Evolutionary conservation across 2,797 vertebrate genomes (phyloP), one percentile per base, ranked within the genome.

Genomic region (Morus bassanus): DNA sequence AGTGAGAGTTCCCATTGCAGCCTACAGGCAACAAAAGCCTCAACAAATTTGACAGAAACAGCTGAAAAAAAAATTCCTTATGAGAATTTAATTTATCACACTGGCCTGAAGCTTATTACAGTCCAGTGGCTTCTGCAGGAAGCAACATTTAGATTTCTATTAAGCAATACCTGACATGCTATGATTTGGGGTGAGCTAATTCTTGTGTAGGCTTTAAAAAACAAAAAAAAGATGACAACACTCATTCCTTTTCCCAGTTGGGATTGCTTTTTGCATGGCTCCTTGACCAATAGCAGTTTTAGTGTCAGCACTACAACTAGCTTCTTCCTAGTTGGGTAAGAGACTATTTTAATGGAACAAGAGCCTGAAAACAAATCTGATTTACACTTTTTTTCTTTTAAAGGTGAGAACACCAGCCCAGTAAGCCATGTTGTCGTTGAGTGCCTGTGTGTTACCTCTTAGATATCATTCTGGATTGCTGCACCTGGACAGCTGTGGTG

Each of bases 401-500:
- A 96, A 99, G 98, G 95, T 97, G 37, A 98, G 98, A 96, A 93
- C 93, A 22, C 93, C 97, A 15, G 37, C 25, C 46, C 75, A 88
- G 53, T 94, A 96, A 88, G 69, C 70, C 10, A 4, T 3, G 5
- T 23, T 3, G 5, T 21, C 93, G 30, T 5, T 69, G 35, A 48
- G 68, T 73, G 81, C 85, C 23, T 72, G 2, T 2, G 94, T 50
- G 10, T 92, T 96, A 27, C 97, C 97, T 35, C 95, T 70, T 3
- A 92, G 96, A 77, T 95, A 85, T 33, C 96, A 80, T 14, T 97
- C 98, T 1, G 97, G 96, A 41, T 54, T 99, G 90, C 95, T 99
- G 64, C 98, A 99, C 91, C 98, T 98, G 86, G 93, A 93, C 65
- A 99, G 98, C 95, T 99, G 98, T 24, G 99, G 99, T 6, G 98